Evolutionary conservation across 2,113 vertebrate species (phyloP).

Genomic region (Mus musculus): DNA sequence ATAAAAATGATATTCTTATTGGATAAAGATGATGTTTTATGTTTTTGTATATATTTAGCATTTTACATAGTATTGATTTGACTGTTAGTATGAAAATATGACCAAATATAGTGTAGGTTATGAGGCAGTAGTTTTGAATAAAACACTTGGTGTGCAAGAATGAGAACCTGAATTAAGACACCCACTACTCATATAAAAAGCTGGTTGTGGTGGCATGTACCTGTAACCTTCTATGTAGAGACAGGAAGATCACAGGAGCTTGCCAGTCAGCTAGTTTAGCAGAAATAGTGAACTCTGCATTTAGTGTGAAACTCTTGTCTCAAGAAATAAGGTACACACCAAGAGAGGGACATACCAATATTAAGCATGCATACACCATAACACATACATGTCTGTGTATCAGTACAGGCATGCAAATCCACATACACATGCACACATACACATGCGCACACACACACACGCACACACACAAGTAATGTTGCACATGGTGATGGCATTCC

Average conservation of each 20-base stretch:
- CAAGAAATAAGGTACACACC: not conserved
- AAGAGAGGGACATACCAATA: not conserved
- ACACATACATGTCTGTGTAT: not conserved
- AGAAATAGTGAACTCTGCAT: not conserved
- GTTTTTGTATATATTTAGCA: slow-evolving; percentile 24
- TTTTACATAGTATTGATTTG: slow-evolving; percentile 2
- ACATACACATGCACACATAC: not conserved
- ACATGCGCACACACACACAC: not conserved
- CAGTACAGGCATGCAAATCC: not conserved
- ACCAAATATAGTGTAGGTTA: slow-evolving; percentile 22
- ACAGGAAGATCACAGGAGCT: not conserved
- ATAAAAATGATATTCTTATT: not conserved
- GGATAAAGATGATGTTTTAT: not conserved
- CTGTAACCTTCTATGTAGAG: not conserved
- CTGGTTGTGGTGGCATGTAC: not conserved
- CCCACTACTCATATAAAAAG: not conserved
- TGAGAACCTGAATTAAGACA: not conserved
- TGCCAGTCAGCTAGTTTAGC: not conserved
- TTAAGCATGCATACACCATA: not conserved
- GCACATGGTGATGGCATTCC: not conserved
- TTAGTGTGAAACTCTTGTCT: not conserved
- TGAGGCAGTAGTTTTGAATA: not conserved
- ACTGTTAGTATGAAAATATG: not conserved
- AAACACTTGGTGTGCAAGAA: not conserved
- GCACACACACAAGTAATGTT: not conserved